These are phyloP conservation scores for Yoshiicerus persimilis DNA, from an alignment of 1,140 invertebrate species.

Conservation along the genomic window DNA sequence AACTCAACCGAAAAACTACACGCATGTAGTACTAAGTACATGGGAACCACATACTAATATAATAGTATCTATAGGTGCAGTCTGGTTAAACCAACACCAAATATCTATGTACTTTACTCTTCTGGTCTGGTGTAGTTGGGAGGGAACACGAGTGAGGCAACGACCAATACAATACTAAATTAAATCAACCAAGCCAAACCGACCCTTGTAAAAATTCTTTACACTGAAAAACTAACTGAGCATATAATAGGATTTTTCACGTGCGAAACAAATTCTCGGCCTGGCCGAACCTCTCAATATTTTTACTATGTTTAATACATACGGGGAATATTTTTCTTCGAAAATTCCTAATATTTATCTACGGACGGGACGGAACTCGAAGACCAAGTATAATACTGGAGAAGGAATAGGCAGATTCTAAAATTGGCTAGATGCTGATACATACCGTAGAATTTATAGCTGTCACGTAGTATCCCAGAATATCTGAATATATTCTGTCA, in stretches of 20 bases:
- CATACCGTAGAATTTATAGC: no score
- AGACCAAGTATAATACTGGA: no score
- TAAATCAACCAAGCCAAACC: background rate
- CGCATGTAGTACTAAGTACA: background rate
- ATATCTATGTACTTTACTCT: background rate
- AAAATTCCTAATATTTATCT: background rate
- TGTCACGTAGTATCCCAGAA: background rate
- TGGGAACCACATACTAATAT: background rate
- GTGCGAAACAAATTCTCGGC: background rate
- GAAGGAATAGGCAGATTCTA: background rate
- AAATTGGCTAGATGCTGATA: background rate
- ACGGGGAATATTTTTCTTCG: background rate
- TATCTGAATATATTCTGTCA: background rate
- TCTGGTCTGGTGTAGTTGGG: no score
- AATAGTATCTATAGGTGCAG: background rate
- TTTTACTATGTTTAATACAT: background rate
- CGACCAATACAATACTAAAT: background rate
- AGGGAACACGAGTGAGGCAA: background rate
- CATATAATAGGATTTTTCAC: constrained; percentile 1
- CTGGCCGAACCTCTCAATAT: background rate
- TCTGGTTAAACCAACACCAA: background rate
- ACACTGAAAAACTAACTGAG: background rate
- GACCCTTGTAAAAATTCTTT: constrained; percentile 6
- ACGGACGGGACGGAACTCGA: no score
- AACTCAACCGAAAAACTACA: background rate